Evolutionary conservation across 1,140 invertebrate genomes (phyloP), one percentile per base, ranked within the genome.

Genomic region (Drosophila saltans): DNA sequence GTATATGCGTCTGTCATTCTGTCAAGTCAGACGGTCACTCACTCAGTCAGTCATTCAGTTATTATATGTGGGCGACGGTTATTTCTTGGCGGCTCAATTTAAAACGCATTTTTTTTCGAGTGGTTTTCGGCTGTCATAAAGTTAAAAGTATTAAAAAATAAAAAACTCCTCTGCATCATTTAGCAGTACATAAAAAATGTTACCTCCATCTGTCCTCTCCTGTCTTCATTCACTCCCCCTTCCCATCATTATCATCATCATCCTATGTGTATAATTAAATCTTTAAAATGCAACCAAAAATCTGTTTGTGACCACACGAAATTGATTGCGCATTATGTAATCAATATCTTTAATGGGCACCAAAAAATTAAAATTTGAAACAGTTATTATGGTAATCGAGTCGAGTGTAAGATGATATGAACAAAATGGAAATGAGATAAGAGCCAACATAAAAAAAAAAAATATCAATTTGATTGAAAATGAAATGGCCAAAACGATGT

Each of bases 151-250:
- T 26, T 26, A 10, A 40, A 59, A 57, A 77, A 66, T 74, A 66
- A 45, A 9, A 26, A 72, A 80, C 78, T 80, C 80, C 80, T 83
- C 80, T 83, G 80, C 80, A 83, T 68, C 63, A 80, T 80, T 82
- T 80, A 82, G 64, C 78, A 80, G 80, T 69, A 80, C 70, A 82
- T 82, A 77, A 82, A 77, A 70, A 73, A 59, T 40, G 16, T 40
- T 39, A 21, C 57, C 57, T 59, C 33, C 11, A 16, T 21, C 30
- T 6, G 1, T 10, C 26, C 11, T 2, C 26, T 16, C 45, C 4
- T 30, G 2, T 7, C 45, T 24, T 7, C 16, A 1, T 9, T 24
- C 3, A 40, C 39, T 11, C 8, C 16, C 7, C 16, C 45, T 24
- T 21, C n/a, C 11, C 21, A 24, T 24, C 45, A 7, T 36, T 0